Evolutionary conservation across 2,113 vertebrate species (phyloP).

Genomic region (Tiliqua scincoides): DNA sequence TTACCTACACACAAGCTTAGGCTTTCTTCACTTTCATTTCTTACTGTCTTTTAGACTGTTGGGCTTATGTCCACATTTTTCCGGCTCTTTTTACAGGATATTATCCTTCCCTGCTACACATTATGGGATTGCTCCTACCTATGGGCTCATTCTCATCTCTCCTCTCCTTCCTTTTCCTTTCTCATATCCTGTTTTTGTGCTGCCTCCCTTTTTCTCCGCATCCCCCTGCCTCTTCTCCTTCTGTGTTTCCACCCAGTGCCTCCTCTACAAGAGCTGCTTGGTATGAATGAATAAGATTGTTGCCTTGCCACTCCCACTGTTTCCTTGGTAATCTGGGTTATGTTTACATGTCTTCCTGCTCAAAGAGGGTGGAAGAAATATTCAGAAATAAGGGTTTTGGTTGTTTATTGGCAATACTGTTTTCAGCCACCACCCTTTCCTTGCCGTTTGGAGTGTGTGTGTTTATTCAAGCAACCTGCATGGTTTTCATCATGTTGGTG

Average conservation of each 20-base stretch:
- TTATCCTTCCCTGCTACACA: background rate
- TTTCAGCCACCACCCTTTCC: background rate
- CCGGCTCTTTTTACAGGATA: background rate
- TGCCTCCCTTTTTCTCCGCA: background rate
- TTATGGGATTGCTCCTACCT: background rate
- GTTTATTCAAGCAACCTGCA: background rate
- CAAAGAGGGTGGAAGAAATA: background rate
- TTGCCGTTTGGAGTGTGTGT: background rate
- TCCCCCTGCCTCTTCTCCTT: background rate
- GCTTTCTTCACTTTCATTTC: background rate
- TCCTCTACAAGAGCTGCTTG: background rate
- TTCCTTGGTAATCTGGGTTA: background rate
- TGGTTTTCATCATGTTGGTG: background rate
- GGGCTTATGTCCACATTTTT: background rate
- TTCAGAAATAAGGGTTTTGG: background rate
- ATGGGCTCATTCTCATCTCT: background rate
- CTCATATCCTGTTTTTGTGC: constrained; percentile 5
- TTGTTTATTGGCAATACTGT: background rate
- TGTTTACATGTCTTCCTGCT: background rate
- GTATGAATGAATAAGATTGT: background rate
- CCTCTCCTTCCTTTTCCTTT: background rate
- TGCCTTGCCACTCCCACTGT: background rate
- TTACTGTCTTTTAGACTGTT: background rate
- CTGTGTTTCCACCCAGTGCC: background rate
- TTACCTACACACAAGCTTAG: background rate